Base-by-base conservation (phyloP, 1,140 invertebrate species). In the Drosophila ercepeae region DNA sequence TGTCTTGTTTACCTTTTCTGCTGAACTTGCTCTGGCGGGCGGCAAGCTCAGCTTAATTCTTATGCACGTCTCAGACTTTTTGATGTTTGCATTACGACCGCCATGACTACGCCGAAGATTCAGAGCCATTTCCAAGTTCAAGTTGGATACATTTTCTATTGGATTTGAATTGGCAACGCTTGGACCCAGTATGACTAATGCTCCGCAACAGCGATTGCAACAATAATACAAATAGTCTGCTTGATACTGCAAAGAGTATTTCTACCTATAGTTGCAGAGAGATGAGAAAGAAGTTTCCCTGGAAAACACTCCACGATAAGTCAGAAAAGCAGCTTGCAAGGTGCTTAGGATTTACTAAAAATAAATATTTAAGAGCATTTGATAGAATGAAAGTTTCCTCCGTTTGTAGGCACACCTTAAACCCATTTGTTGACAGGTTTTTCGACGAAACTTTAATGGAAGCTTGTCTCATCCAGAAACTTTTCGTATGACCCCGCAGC, bases 11-110 rank as follows among this genome's bases (percentile, higher is more conserved):
- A 68, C 74, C 68, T 78, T 72, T 63, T 49, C 54, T 63, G 70
- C 69, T 77, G 53, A 73, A 73, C 63, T 73, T 77, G 54, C 13
- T 32, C 19, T 44, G 48, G 36, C 36, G 29, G 44, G 45, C 75
- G 53, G 59, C 81, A 68, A 84, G 65, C 61, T 72, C 60, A 54
- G 71, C 60, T 67, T 68, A 83, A 72, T 78, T 84, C 75, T 75
- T 74, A 78, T 79, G 75, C 77, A 78, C 65, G 64, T 75, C 60
- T 63, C 48, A 42, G 58, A 70, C 49, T 53, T 78, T 60, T 68
- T 58, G 48, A 61, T 76, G 39, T 39, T 51, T 54, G 39, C 54
- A 54, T 36, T 64, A 51, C 46, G 36, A 53, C 29, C 36, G 46
- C 70, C 65, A 51, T 75, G 53, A 27, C 42, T 41, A 42, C 39